Evolutionary conservation across 2,888 invertebrate genomes (phyloP).

Genomic region (Drymonia ruficornis): DNA sequence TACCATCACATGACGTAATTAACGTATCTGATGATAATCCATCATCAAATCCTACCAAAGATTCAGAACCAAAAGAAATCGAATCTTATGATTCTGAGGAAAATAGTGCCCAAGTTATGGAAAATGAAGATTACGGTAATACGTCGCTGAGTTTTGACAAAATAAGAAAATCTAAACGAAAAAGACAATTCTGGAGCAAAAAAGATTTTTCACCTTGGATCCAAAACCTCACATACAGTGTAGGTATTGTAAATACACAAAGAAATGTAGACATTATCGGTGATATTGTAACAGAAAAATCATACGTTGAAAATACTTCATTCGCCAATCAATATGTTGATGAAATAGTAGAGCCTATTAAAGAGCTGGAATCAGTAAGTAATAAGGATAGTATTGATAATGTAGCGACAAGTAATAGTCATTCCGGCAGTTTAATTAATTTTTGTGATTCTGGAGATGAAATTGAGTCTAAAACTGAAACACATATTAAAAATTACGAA

Average conservation of each 20-base stretch:
- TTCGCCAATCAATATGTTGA: background rate
- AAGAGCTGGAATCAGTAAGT: background rate
- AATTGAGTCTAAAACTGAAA: background rate
- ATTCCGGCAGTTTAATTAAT: background rate
- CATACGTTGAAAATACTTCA: background rate
- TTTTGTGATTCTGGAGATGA: slow-evolving; percentile 3
- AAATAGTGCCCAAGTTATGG: background rate
- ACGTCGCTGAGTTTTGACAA: background rate
- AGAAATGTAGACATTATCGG: background rate
- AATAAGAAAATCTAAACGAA: background rate
- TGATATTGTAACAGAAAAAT: background rate
- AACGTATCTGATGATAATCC: background rate
- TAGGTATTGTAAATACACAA: slow-evolving; percentile 39
- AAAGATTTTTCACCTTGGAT: slow-evolving; percentile 66
- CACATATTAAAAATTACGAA: background rate
- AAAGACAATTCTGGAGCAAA: slow-evolving; percentile 44
- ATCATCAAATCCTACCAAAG: background rate
- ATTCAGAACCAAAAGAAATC: background rate
- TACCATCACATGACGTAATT: background rate
- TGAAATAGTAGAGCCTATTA: background rate
- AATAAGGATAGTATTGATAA: background rate
- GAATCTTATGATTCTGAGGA: background rate
- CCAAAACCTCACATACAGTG: slow-evolving; percentile 59
- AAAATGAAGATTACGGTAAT: background rate
- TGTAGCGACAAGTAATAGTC: background rate